Conservation (phyloP, 2,888 invertebrate species). For the Hirtodrosophila histrioides region DNA sequence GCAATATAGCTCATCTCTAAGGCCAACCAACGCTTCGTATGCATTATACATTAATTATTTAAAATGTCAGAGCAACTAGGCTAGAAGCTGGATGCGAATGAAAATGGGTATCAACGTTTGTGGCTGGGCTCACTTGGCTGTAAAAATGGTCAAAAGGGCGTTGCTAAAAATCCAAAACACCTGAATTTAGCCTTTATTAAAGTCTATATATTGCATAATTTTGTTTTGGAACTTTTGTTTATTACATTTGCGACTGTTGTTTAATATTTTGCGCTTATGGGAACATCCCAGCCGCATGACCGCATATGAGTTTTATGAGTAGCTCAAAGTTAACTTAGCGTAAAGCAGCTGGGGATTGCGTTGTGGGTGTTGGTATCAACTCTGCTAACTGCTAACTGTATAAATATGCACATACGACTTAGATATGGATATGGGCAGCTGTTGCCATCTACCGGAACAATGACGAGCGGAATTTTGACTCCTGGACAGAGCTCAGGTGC, state of each 20-base stretch:
- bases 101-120: slow-evolving; percentile 51
- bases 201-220: too few relatives aligned
- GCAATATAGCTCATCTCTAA: too few relatives aligned
- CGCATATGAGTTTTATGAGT: slow-evolving; percentile 50
- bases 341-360: slow-evolving; percentile 46
- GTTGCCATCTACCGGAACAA: slow-evolving; percentile 55
- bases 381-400: slow-evolving; percentile 51
- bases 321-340: slow-evolving; percentile 69
- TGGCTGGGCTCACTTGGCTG: slow-evolving; percentile 40
- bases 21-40: slow-evolving; percentile 35
- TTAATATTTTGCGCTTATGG: not conserved
- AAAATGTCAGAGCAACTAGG: slow-evolving; percentile 79
- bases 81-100: slow-evolving; percentile 57
- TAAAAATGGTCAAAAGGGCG: slow-evolving; percentile 11
- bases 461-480: slow-evolving; percentile 55
- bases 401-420: slow-evolving; percentile 70
- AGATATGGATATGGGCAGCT: slow-evolving; percentile 54
- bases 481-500: slow-evolving; percentile 41
- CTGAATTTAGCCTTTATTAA: not conserved
- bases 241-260: not conserved
- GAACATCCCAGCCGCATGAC: slow-evolving; percentile 18
- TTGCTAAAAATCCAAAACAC: not conserved
- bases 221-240: not conserved
- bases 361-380: slow-evolving; percentile 16
- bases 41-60: slow-evolving; percentile 78